A percentile compares a stretch with the other conserved stretches of the same genome.
These are phyloP conservation scores for Buceros bicornis DNA, from an alignment of 2,797 vertebrate genomes.

Conservation along the genomic window DNA sequence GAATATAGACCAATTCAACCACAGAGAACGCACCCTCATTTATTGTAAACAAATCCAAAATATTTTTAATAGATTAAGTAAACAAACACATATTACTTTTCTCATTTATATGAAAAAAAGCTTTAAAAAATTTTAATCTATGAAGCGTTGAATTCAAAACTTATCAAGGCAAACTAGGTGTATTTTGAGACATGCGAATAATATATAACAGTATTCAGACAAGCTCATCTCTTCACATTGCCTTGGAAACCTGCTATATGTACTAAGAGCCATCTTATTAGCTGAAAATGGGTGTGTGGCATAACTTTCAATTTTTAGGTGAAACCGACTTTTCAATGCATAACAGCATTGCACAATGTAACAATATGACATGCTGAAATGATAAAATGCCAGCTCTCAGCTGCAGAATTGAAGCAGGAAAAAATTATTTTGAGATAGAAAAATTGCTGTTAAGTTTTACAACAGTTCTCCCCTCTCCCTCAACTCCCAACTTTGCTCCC, in stretches of 20 bases:
- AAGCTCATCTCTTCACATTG: neutral
- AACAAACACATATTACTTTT: neutral
- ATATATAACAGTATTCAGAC: neutral
- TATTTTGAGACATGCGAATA: neutral
- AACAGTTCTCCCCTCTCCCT: neutral
- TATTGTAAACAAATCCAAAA: neutral
- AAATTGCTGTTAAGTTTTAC: neutral
- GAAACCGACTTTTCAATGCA: conserved; percentile 3
- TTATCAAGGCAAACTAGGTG: neutral
- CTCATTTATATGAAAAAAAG: neutral
- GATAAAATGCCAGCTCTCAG: neutral
- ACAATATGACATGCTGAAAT: neutral
- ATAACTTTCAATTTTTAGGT: neutral
- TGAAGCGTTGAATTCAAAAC: neutral
- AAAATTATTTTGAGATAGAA: neutral
- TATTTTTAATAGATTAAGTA: neutral
- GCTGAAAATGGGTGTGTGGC: neutral
- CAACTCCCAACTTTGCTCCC: neutral
- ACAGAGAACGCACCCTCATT: neutral
- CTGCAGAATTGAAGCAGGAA: neutral
- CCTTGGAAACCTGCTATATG: neutral
- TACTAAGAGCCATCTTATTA: neutral
- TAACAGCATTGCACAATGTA: neutral
- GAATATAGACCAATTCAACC: neutral
- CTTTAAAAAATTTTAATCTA: neutral